phyloP scores from a whole-genome alignment of 2,888 invertebrate species.

The Agonopterix arenella region DNA sequence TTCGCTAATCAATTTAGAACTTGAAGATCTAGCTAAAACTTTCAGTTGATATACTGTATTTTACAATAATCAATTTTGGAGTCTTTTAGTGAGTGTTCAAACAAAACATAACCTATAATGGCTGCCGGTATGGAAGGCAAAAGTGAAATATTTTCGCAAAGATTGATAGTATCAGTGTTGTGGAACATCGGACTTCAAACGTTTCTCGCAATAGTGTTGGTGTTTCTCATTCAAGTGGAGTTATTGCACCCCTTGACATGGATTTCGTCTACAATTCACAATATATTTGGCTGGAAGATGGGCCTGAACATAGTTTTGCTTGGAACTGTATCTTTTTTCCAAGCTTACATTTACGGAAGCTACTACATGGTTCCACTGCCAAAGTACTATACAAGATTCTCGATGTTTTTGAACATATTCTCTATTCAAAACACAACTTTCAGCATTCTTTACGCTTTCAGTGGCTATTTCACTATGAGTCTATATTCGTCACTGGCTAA shows the following conservation, averaged over 20 bases:
- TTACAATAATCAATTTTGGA: too few relatives aligned
- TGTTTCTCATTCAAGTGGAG: constrained; percentile 78
- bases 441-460: constrained; percentile 75
- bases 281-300: constrained; percentile 79
- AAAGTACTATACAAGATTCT: constrained; percentile 81
- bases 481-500: constrained; percentile 81
- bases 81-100: not conserved
- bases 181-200: constrained; percentile 78
- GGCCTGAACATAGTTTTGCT: constrained; percentile 81
- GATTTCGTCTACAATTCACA: constrained; percentile 77
- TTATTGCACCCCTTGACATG: constrained; percentile 80
- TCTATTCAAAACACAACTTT: constrained; percentile 77
- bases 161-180: constrained; percentile 77
- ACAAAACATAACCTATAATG: constrained; percentile 13
- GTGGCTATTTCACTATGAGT: constrained; percentile 82
- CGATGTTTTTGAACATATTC: constrained; percentile 79
- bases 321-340: constrained; percentile 79
- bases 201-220: constrained; percentile 62
- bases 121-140: constrained; percentile 50
- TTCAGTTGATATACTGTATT: too few relatives aligned
- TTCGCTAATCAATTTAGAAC: too few relatives aligned
- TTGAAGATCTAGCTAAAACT: too few relatives aligned
- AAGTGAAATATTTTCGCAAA: constrained; percentile 76
- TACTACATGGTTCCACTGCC: constrained; percentile 79
- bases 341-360: constrained; percentile 84